These are phyloP conservation scores for Epiperipatus broadwayi DNA, from an alignment of 2,888 invertebrate genomes.

Conservation along the genomic window DNA sequence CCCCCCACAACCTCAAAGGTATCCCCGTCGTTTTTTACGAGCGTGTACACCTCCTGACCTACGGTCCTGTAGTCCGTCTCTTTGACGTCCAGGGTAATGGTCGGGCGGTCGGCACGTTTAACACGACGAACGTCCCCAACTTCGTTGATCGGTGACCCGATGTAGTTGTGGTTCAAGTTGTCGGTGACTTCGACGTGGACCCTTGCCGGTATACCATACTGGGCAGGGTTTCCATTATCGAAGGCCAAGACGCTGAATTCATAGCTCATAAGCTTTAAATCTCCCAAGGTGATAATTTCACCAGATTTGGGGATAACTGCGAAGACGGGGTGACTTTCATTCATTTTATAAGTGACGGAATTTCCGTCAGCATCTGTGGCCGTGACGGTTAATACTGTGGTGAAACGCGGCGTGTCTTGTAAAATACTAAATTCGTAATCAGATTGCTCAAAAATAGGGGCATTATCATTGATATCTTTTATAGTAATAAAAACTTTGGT, in stretches of 20 bases:
- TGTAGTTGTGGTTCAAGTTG: constrained; percentile 5
- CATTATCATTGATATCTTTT: constrained; percentile 75
- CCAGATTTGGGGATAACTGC: constrained; percentile 85
- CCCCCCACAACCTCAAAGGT: too few species aligned
- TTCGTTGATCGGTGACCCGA: constrained; percentile 33
- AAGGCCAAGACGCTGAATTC: constrained; percentile 66
- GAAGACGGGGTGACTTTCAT: constrained; percentile 51
- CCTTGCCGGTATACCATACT: constrained; percentile 42
- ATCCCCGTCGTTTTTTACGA: constrained; percentile 86
- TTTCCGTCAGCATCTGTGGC: constrained; percentile 82
- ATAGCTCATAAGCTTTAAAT: constrained; percentile 44
- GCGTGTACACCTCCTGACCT: constrained; percentile 64
- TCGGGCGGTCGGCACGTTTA: constrained; percentile 77
- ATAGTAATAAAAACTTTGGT: constrained; percentile 56
- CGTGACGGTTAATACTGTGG: constrained; percentile 59
- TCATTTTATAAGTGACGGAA: constrained; percentile 63
- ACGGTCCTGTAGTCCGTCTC: constrained; percentile 75
- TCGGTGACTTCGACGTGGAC: constrained; percentile 48
- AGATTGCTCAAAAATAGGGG: constrained; percentile 57
- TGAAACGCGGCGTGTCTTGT: constrained; percentile 49
- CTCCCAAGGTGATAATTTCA: constrained; percentile 53
- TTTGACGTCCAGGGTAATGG: constrained; percentile 73
- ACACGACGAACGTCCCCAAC: constrained; percentile 57
- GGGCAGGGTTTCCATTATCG: constrained; percentile 41
- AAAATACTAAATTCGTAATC: constrained; percentile 47